Evolutionary conservation across 2,113 vertebrate genomes (phyloP).

Genomic region (Otocyon megalotis): DNA sequence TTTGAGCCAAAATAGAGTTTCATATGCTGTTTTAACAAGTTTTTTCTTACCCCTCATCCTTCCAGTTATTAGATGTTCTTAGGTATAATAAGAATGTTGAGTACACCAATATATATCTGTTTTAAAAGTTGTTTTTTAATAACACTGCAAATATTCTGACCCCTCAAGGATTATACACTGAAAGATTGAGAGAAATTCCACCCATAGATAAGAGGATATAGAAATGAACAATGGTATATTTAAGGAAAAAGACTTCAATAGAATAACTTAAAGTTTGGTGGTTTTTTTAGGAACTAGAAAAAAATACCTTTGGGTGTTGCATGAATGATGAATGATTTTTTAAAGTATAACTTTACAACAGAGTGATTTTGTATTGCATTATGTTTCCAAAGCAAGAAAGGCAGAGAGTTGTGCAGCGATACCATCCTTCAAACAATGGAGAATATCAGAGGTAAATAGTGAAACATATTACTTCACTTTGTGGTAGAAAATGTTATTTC

Average conservation of each 20-base stretch:
- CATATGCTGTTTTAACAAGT: neutral
- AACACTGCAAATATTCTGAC: neutral
- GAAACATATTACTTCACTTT: neutral
- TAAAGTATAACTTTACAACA: neutral
- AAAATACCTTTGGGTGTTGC: neutral
- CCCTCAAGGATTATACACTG: neutral
- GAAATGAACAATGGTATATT: slow-evolving; percentile 11
- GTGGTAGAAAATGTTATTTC: neutral
- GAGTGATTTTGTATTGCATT: slow-evolving; percentile 69
- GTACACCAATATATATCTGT: neutral
- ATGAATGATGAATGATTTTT: neutral
- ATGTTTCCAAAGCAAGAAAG: slow-evolving; percentile 86
- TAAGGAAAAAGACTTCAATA: neutral
- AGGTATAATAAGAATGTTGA: neutral
- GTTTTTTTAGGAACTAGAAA: slow-evolving; percentile 40
- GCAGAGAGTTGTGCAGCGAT: slow-evolving; percentile 87
- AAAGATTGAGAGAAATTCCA: neutral
- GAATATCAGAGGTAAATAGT: slow-evolving; percentile 89
- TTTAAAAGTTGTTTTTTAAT: neutral
- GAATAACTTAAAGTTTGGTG: neutral
- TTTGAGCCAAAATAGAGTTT: neutral
- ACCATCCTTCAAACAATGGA: slow-evolving; percentile 85
- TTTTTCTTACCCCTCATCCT: neutral
- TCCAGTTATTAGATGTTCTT: neutral
- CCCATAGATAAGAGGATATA: neutral